phyloP scores from a whole-genome alignment of 2,113 vertebrate species.

The Bambusicola thoracicus region DNA sequence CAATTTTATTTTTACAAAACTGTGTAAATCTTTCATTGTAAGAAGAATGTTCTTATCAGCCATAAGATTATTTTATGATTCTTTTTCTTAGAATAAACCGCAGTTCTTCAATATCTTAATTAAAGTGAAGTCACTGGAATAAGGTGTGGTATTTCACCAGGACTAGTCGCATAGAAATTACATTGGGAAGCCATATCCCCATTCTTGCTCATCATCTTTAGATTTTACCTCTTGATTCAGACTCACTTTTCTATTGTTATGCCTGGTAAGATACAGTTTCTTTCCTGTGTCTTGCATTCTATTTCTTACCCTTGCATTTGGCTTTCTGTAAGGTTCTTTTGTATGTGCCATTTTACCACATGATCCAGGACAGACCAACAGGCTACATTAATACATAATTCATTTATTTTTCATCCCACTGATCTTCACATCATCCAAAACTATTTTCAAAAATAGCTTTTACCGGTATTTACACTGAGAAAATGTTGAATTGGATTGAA shows the following conservation, averaged over 20 bases:
- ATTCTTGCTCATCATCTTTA: fast-evolving
- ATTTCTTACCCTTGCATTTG: not conserved
- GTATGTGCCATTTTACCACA: not conserved
- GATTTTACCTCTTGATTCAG: not conserved
- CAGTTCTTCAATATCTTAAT: not conserved
- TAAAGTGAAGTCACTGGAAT: not conserved
- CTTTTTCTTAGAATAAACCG: fast-evolving
- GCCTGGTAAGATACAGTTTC: not conserved
- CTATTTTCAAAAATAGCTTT: not conserved
- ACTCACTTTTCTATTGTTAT: not conserved
- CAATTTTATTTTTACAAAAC: not conserved
- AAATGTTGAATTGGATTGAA: not conserved
- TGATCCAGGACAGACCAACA: not conserved
- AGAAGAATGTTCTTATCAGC: too few species aligned
- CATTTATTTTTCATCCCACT: not conserved
- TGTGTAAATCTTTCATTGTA: not conserved
- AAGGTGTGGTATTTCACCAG: not conserved
- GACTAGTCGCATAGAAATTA: not conserved
- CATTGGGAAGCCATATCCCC: not conserved
- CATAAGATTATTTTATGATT: not conserved
- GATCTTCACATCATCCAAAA: not conserved
- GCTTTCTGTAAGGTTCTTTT: not conserved
- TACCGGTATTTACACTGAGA: not conserved
- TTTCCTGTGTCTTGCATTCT: not conserved
- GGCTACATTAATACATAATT: not conserved